Evolutionary conservation across 2,888 invertebrate genomes (phyloP), one percentile per base, ranked within the genome.

Genomic region (Hedychridium roseum): DNA sequence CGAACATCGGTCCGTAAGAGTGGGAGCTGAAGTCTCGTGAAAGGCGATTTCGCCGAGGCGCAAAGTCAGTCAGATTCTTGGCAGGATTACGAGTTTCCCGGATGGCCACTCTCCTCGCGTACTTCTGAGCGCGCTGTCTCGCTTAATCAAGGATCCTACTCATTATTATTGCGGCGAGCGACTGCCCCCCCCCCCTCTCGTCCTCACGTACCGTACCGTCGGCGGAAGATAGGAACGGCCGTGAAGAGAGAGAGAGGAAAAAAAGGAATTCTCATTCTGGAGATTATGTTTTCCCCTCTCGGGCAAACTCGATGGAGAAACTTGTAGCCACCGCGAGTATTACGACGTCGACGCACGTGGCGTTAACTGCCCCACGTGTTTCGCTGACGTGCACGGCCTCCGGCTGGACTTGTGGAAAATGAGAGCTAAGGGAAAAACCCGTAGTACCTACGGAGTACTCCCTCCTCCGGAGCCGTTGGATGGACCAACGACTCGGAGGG

Each of bases 41-140:
- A 50, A 50, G 48, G 18, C 3, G 5, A 9, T 46, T 28, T 30
- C 49, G 42, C 37, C 39, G 34, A 46, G n/a, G 43, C 36, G 47
- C 38, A 54, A 58, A 48, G 50, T 50, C 54, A 48, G 48, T 50
- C 41, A 43, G 48, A 54, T 54, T 54, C 40, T 54, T 58, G 57
- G 43, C 54, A 51, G 30, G 48, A 46, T 50, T 48, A 21, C 21
- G 28, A 45, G 32, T 44, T 23, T 20, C 21, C 15, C 20, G 9
- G 9, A 12, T 4, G n/a, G 9, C 27, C 3, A 9, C 3, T 12
- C 23, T 17, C 43, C 18, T 16, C 5, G 27, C 27, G n/a, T 21
- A 6, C 31, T 1, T 26, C 9, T 31, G 26, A 16, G 21, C 20
- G 32, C 28, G 34, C 21, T 28, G 43, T 47, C 43, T 32, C 40